Conservation (phyloP, 2,888 invertebrate species). For the Drosophila prolongata region DNA sequence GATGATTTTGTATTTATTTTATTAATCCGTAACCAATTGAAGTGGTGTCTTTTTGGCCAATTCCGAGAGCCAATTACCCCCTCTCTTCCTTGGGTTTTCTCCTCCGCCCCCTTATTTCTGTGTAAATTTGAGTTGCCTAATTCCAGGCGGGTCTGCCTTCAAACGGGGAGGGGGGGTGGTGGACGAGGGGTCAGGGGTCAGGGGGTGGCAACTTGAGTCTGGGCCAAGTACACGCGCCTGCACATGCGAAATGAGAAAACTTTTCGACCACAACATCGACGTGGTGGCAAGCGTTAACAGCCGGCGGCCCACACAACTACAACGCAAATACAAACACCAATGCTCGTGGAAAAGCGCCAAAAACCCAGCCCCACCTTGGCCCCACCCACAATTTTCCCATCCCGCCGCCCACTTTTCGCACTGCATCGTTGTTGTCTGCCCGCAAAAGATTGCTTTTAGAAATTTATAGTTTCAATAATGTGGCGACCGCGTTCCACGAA, state of each 20-base stretch:
- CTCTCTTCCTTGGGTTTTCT: not conserved
- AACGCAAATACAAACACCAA: slow-evolving; percentile 50
- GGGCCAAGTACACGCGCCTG: slow-evolving; percentile 48
- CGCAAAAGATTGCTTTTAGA: slow-evolving; percentile 76
- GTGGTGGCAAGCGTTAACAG: slow-evolving; percentile 53
- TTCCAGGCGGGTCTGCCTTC: slow-evolving; percentile 9
- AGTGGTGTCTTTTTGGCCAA: not conserved
- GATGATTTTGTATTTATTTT: not conserved
- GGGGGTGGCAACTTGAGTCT: slow-evolving; percentile 18
- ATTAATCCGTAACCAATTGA: not conserved
- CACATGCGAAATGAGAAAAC: slow-evolving; percentile 75
- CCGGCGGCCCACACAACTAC: slow-evolving; percentile 54
- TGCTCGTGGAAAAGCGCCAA: slow-evolving; percentile 17
- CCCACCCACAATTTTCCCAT: not conserved
- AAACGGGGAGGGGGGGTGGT: not conserved
- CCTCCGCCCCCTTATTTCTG: not conserved
- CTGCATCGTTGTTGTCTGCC: slow-evolving; percentile 64
- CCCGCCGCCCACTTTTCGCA: not conserved
- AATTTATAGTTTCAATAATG: slow-evolving; percentile 79
- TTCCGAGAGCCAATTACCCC: not conserved
- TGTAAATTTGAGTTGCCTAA: slow-evolving; percentile 22
- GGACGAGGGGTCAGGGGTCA: not conserved
- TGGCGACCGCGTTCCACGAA: slow-evolving; percentile 57
- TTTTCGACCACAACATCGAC: slow-evolving; percentile 78
- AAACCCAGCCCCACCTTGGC: slow-evolving; percentile 5